phyloP scores from a whole-genome alignment of 2,797 vertebrate species.

The Oreortyx pictus region DNA sequence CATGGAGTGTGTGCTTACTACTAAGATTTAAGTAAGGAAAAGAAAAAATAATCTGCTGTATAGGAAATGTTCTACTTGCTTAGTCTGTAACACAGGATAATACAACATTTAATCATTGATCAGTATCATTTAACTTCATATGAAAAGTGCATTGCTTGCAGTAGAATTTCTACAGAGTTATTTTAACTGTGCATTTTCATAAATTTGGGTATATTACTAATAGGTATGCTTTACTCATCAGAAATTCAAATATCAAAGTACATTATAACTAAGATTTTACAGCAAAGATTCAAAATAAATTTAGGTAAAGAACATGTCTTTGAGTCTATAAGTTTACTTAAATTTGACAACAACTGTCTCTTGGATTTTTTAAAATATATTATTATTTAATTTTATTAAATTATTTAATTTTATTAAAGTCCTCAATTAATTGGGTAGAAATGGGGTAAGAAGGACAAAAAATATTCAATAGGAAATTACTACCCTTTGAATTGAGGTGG shows the following conservation, averaged over 20 bases:
- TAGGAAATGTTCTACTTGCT: slow-evolving; percentile 28
- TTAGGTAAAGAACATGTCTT: neutral
- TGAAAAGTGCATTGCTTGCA: neutral
- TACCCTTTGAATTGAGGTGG: neutral
- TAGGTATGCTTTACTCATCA: slow-evolving; percentile 4
- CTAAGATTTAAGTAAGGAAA: slow-evolving; percentile 45
- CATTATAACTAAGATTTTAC: neutral
- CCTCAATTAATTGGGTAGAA: neutral
- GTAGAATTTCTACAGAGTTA: neutral
- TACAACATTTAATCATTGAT: slow-evolving; percentile 44
- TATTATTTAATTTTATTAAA: no score
- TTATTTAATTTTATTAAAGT: neutral
- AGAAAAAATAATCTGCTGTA: slow-evolving; percentile 7
- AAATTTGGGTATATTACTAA: neutral
- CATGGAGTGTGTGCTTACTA: neutral
- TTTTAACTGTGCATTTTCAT: slow-evolving; percentile 14
- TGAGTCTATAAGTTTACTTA: neutral
- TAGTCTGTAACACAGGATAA: neutral
- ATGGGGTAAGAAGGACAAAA: neutral
- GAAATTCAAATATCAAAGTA: slow-evolving; percentile 27
- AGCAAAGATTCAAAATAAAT: neutral
- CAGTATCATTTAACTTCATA: neutral
- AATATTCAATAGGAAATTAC: neutral
- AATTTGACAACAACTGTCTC: neutral
- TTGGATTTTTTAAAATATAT: accelerated